These are phyloP conservation scores for Hartigia nigra DNA, from an alignment of 2,888 invertebrate genomes.

Conservation along the genomic window DNA sequence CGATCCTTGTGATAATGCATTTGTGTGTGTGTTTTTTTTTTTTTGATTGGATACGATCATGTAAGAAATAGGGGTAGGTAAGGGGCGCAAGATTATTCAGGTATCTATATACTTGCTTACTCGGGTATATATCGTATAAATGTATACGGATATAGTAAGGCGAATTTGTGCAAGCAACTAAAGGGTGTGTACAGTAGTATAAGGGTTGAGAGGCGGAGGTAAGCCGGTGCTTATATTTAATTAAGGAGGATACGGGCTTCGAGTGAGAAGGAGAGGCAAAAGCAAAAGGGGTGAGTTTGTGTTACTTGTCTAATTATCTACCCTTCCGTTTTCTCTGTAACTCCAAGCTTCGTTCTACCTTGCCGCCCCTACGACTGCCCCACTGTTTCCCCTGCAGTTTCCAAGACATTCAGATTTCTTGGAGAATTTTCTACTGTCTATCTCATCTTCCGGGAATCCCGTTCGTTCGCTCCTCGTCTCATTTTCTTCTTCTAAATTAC, in stretches of 20 bases:
- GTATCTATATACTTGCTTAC: too few species aligned
- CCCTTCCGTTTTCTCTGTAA: constrained; percentile 36
- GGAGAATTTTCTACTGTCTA: too few species aligned
- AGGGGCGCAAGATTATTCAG: too few species aligned
- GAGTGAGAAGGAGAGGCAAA: constrained; percentile 27
- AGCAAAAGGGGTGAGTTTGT: constrained; percentile 36
- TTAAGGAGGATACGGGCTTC: constrained; percentile 54
- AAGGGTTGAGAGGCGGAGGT: constrained; percentile 46
- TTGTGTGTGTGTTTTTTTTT: too few species aligned
- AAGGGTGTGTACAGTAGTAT: constrained; percentile 18
- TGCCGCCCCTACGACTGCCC: constrained; percentile 30
- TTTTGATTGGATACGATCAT: too few species aligned
- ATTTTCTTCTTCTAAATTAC: constrained; percentile 16
- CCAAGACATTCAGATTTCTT: too few species aligned
- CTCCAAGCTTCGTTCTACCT: constrained; percentile 24
- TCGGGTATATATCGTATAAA: too few species aligned
- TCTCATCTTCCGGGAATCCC: too few species aligned
- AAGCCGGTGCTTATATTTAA: constrained; percentile 60
- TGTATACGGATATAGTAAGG: background rate
- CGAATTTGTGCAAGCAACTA: constrained; percentile 6
- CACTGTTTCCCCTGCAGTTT: constrained; percentile 9
- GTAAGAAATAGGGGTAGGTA: too few species aligned
- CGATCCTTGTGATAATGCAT: too few species aligned
- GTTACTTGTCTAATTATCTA: constrained; percentile 62
- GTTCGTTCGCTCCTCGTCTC: constrained; percentile 2